phyloP scores from a whole-genome alignment of 2,113 vertebrate genomes.

The Nyctibius bracteatus region DNA sequence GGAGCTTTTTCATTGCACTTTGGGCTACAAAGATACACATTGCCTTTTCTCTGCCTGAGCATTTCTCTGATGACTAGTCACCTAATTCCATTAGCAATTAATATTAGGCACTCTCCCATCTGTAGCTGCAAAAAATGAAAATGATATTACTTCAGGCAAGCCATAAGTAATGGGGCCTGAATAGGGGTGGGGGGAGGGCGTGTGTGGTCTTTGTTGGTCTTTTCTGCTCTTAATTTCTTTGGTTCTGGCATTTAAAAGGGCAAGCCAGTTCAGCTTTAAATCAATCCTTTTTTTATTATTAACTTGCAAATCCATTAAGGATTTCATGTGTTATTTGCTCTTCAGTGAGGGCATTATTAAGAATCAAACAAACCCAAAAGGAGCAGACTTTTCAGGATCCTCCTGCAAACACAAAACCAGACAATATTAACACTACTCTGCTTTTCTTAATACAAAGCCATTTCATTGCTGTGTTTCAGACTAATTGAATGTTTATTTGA shows the following conservation, averaged over 20 bases:
- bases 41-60: neutral
- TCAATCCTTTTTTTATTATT: neutral
- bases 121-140: neutral
- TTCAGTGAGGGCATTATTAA: neutral
- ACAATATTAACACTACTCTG: neutral
- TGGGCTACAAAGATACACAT: neutral
- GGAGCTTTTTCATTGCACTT: neutral
- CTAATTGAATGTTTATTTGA: conserved; percentile 49
- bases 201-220: neutral
- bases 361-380: neutral
- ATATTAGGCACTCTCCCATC: neutral
- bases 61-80: neutral
- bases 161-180: neutral
- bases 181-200: accelerated
- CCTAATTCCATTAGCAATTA: neutral
- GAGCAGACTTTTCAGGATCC: neutral
- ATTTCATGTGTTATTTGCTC: neutral
- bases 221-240: neutral
- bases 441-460: neutral
- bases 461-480: neutral
- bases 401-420: neutral
- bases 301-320: neutral
- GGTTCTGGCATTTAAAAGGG: neutral
- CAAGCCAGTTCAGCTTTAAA: neutral
- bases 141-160: neutral